Conservation (phyloP, 2,797 vertebrate genomes). For the Eulemur albifrons region DNA sequence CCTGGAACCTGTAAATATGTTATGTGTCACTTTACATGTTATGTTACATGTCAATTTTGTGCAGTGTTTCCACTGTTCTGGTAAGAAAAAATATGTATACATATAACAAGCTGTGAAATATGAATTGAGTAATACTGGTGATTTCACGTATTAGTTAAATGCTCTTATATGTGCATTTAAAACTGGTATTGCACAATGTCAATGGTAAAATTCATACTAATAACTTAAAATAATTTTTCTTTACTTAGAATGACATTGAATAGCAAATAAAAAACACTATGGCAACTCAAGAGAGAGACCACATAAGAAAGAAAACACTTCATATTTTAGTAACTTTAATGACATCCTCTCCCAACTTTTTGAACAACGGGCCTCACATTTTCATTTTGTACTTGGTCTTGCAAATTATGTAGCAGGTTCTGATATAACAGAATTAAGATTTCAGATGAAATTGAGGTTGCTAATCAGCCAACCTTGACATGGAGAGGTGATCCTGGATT, state of each 20-base stretch:
- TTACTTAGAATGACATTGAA: neutral
- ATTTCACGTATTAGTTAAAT: neutral
- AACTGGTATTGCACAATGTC: neutral
- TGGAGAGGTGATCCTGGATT: neutral
- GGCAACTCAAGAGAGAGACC: neutral
- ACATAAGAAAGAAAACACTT: neutral
- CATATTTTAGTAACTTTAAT: neutral
- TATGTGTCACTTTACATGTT: neutral
- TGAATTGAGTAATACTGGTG: neutral
- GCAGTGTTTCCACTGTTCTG: neutral
- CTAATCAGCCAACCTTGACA: neutral
- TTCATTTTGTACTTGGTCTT: neutral
- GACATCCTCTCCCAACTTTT: neutral
- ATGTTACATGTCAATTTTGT: neutral
- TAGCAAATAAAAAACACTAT: neutral
- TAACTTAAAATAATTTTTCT: neutral
- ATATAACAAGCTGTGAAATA: neutral
- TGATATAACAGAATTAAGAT: neutral
- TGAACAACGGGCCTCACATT: neutral
- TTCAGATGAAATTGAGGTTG: neutral
- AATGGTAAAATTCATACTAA: neutral
- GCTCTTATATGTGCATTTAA: neutral
- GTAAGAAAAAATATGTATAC: conserved; percentile 4
- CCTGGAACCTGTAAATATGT: neutral
- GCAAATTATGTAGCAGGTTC: neutral